Evolutionary conservation across 2,113 vertebrate genomes (phyloP), one percentile per base, ranked within the genome.

Genomic region (Regulus satrapa): DNA sequence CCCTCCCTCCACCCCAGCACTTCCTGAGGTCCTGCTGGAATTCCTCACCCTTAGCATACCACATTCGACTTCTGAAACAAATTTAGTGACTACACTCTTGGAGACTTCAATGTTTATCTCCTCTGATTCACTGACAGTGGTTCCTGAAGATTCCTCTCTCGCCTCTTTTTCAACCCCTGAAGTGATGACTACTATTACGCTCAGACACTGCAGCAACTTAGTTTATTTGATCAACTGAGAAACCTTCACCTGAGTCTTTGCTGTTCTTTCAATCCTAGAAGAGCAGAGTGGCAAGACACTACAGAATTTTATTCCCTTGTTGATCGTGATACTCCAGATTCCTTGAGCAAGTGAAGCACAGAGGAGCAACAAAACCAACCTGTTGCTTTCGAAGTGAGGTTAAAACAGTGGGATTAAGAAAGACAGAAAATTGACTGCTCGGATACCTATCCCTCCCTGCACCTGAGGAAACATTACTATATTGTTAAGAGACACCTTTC

Each of bases 201-300:
- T 87, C 43, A 52, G 31, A 71, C 1, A 1, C 17, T 7, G 0
- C 14, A 69, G 64, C 34, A 92, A 61, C 8, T 66, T 14, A 4
- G 6, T 75, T 71, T 75, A 51, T 73, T 73, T 19, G 48, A 54
- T 12, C 0, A 0, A 0, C 25, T 29, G 28, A 24, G 43, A 85
- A 92, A 71, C 17, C 17, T 55, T 55, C 32, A n/a, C 8, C 3
- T 5, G 6, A n/a, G 25, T 31, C 15, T 71, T 84, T 51, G 25
- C 26, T 59, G 9, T 59, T 88, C 43, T 68, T 85, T 77, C 26
- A 29, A 19, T 69, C 17, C 41, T 67, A 26, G 38, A 82, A 75
- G 23, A 36, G 14, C 4, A 3, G 12, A 5, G 13, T 51, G 7
- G 43, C 43, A 82, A 85, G 31, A 66, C 1, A 4, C 23, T 25